Evolutionary conservation across 2,888 invertebrate genomes (phyloP).

Genomic region (Pardosa pseudoannulata): DNA sequence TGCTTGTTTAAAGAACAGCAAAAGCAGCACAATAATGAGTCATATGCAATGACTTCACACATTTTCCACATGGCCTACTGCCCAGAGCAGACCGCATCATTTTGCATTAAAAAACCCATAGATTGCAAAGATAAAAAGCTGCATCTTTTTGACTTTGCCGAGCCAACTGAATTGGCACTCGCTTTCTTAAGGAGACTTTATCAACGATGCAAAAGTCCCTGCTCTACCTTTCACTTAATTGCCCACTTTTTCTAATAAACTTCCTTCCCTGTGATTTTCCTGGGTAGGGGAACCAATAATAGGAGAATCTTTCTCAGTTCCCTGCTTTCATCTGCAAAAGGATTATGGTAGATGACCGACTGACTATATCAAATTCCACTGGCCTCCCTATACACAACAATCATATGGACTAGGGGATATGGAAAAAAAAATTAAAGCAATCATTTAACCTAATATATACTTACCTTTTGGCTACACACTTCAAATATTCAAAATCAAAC

Average conservation of each 20-base stretch:
- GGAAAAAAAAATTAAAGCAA: not conserved
- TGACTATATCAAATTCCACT: slow-evolving; percentile 45
- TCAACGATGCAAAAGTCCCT: not conserved
- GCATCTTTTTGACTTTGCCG: not conserved
- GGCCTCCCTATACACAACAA: slow-evolving; percentile 34
- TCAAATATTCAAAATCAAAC: slow-evolving; percentile 10
- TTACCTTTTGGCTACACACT: not conserved
- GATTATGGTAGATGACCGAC: slow-evolving; percentile 66
- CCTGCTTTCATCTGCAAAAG: slow-evolving; percentile 71
- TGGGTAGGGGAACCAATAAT: slow-evolving; percentile 16
- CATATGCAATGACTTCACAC: no score
- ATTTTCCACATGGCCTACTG: no score
- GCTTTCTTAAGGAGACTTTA: not conserved
- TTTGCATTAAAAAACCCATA: no score
- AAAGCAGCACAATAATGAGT: no score
- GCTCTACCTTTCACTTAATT: slow-evolving; percentile 7
- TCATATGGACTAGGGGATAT: not conserved
- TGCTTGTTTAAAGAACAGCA: no score
- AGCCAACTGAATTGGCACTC: not conserved
- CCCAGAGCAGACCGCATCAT: no score
- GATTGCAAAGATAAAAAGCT: not conserved
- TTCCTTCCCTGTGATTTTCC: slow-evolving; percentile 29
- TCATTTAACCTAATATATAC: slow-evolving; percentile 14
- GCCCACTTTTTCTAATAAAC: slow-evolving; percentile 22
- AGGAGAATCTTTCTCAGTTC: slow-evolving; percentile 30